Conservation (phyloP, 2,888 invertebrate species). For the Scaptomyza reducta region DNA sequence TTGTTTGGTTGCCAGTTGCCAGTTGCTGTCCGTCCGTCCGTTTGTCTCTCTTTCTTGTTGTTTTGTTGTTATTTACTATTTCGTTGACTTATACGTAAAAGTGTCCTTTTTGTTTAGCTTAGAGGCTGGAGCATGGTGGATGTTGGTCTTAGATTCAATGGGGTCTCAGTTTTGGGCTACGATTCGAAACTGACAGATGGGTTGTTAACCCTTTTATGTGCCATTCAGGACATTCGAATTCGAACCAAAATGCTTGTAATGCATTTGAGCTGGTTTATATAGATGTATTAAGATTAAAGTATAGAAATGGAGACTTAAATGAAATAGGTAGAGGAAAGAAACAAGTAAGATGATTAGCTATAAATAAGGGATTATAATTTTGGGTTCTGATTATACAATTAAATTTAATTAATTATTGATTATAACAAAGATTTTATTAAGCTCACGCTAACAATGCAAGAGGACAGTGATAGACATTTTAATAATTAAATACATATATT, state of each 20-base stretch:
- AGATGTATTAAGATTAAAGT: conserved; percentile 24
- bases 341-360: neutral
- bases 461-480: neutral
- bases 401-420: neutral
- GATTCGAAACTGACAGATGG: conserved; percentile 28
- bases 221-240: conserved; percentile 31
- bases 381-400: neutral
- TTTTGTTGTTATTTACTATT: conserved; percentile 68
- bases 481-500: neutral
- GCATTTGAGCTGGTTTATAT: conserved; percentile 17
- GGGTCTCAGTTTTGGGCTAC: conserved; percentile 16
- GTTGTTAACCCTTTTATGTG: conserved; percentile 55
- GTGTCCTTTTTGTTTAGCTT: conserved; percentile 56
- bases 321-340: neutral
- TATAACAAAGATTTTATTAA: neutral
- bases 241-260: conserved; percentile 23
- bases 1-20: conserved; percentile 58
- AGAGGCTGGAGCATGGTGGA: conserved; percentile 22
- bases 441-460: neutral
- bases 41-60: conserved; percentile 41
- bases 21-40: conserved; percentile 41
- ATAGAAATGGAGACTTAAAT: conserved; percentile 4
- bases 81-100: conserved; percentile 60
- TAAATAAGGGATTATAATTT: neutral
- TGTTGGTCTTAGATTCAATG: conserved; percentile 4